Evolutionary conservation across 2,888 invertebrate genomes (phyloP).

Genomic region (Dyspetes luteomarginatus): DNA sequence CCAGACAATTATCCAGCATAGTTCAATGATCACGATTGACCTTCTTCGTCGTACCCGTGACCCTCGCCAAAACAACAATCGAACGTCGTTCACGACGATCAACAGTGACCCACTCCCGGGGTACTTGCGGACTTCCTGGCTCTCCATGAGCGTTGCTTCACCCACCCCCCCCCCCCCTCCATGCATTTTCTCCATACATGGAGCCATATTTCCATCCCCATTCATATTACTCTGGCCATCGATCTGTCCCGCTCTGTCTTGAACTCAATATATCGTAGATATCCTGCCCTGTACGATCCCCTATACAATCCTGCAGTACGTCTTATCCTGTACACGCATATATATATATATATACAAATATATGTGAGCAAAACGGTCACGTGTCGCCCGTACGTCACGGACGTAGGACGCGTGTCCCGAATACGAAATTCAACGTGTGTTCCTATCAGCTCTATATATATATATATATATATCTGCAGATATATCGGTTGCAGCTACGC

Average conservation of each 20-base stretch:
- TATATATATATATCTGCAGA: neutral
- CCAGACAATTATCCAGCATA: conserved; percentile 8
- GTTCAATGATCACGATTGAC: conserved; percentile 44
- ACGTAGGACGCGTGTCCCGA: conserved; percentile 75
- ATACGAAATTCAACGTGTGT: conserved; percentile 65
- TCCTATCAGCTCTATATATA: conserved; percentile 4
- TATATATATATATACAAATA: conserved; percentile 15
- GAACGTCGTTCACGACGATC: conserved; percentile 30
- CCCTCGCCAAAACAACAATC: conserved; percentile 38
- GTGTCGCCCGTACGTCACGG: conserved; percentile 76
- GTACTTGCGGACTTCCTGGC: conserved; percentile 11
- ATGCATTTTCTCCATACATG: no score
- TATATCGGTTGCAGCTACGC: neutral
- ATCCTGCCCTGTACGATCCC: conserved; percentile 36
- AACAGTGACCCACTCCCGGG: conserved; percentile 50
- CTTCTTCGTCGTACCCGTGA: conserved; percentile 21
- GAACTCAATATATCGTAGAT: neutral
- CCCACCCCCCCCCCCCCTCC: conserved; percentile 8
- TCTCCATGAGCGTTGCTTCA: conserved; percentile 8
- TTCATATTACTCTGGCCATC: conserved; percentile 32
- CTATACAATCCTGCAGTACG: neutral
- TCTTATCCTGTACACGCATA: conserved; percentile 21
- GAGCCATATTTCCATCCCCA: neutral
- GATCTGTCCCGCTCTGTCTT: conserved; percentile 10
- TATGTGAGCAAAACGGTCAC: conserved; percentile 77